Evolutionary conservation across 2,888 invertebrate genomes (phyloP), one percentile per base, ranked within the genome.

Genomic region (Rotaria macrura): DNA sequence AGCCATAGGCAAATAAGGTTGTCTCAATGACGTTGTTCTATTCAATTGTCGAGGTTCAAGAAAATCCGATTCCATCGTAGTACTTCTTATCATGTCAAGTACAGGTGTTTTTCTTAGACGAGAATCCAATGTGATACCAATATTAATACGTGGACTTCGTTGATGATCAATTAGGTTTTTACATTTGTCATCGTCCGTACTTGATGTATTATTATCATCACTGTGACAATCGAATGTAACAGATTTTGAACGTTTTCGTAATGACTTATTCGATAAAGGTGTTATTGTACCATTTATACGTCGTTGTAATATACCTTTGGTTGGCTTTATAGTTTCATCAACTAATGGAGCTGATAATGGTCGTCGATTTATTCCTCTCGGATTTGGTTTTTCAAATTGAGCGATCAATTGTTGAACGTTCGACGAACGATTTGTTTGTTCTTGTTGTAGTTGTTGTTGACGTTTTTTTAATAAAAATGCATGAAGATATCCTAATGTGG

Each of bases 41-140:
- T 79, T 79, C 14, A 79, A 40, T 79, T 65, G 65, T 65, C 17
- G 12, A 34, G 23, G 38, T 25, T 79, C 43, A 25, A 79, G 9
- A 14, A 79, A 79, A 43, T 79, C 74, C 23, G 74, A 43, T 43
- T 79, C 74, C 85, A 85, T 85, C 38, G 49, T 65, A 29, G 79
- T 84, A 84, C 79, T 85, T 65, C 85, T 57, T 17, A 85, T 49
- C 54, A 85, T 79, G 52, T 85, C 85, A 23, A 85, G 49, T 38
- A 83, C 83, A 65, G 83, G 85, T n/a, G 85, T 83, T 34, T 57
- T 40, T 72, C 85, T 85, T 49, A 85, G 84, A 57, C 85, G 43
- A 38, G 79, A 49, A n/a, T 85, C 85, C 17, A 84, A 43, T 65
- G 85, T 85, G 14, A 85, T 85, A 52, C 85, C 85, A 29, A 85